Evolutionary conservation across 2,113 vertebrate genomes (phyloP).

Genomic region (Gopherus evgoodei): DNA sequence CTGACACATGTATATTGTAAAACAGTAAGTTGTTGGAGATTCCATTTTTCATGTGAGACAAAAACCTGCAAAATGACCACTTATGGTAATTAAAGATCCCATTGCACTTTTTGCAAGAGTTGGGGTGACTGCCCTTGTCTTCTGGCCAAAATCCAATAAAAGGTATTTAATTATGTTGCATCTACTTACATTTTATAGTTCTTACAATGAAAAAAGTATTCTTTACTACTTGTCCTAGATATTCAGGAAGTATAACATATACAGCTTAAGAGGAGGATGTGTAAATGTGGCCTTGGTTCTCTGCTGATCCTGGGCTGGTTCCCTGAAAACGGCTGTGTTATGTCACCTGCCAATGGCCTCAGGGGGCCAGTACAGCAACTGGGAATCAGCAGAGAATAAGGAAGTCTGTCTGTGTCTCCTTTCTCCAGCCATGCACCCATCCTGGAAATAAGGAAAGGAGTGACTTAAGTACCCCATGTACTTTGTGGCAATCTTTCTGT

Average conservation of each 20-base stretch:
- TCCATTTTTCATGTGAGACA: neutral
- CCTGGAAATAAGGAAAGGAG: neutral
- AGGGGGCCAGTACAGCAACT: neutral
- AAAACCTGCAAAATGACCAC: neutral
- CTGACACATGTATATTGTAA: neutral
- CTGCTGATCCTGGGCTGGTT: neutral
- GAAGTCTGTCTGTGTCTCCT: neutral
- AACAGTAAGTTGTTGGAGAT: neutral
- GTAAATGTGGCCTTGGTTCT: neutral
- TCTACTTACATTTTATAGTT: neutral
- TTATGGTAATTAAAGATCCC: neutral
- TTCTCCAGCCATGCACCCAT: neutral
- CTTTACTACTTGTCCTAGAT: neutral
- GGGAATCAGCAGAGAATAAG: neutral
- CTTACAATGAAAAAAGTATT: neutral
- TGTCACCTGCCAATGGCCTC: neutral
- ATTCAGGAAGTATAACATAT: neutral
- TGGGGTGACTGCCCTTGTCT: neutral
- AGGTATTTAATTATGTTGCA: neutral
- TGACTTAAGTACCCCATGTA: neutral
- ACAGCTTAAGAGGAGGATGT: neutral
- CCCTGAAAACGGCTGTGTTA: neutral
- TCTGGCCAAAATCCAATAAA: neutral
- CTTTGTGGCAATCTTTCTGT: neutral
- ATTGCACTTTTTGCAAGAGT: rapidly evolving